These are phyloP conservation scores for Geotria australis DNA, from an alignment of 2,797 vertebrate species.

Conservation along the genomic window DNA sequence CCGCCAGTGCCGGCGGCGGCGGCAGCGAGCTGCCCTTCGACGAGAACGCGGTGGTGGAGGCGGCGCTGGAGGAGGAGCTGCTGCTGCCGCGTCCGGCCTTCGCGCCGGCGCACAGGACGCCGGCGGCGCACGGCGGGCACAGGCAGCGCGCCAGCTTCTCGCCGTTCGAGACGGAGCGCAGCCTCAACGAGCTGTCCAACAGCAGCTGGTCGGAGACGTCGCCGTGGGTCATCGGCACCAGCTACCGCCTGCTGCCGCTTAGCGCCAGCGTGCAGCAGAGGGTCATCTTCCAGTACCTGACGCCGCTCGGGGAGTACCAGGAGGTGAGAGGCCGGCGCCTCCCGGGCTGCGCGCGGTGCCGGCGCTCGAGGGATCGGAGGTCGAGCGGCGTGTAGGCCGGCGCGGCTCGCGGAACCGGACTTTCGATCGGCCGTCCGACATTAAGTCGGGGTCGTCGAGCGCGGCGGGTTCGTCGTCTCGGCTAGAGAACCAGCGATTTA, in stretches of 20 bases:
- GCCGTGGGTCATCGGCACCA: slow-evolving; percentile 92
- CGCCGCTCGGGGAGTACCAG: slow-evolving; percentile 85
- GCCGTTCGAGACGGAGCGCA: slow-evolving; percentile 42
- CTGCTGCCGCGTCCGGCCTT: no score
- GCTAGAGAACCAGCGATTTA: no score
- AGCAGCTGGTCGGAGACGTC: slow-evolving; percentile 99
- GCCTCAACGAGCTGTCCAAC: slow-evolving; percentile 70
- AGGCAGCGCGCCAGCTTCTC: slow-evolving; percentile 73
- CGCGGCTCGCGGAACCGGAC: no score
- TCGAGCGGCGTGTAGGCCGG: no score
- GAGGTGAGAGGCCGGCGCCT: slow-evolving; percentile 27
- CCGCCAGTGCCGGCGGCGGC: no score
- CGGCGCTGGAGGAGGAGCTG: slow-evolving; percentile 19
- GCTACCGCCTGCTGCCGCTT: slow-evolving; percentile 71
- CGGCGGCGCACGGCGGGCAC: background rate
- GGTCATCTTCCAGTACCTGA: slow-evolving; percentile 83
- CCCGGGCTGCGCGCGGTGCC: no score
- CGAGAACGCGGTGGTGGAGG: slow-evolving; percentile 62
- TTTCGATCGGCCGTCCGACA: no score
- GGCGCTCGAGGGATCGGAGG: no score
- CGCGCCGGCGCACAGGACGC: no score
- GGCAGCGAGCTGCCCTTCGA: slow-evolving; percentile 40
- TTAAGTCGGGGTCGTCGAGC: no score
- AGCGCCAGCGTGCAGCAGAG: slow-evolving; percentile 81
- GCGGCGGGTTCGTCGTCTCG: no score